Conservation (phyloP, 2,888 invertebrate species). For the Stenotaenia linearis region DNA sequence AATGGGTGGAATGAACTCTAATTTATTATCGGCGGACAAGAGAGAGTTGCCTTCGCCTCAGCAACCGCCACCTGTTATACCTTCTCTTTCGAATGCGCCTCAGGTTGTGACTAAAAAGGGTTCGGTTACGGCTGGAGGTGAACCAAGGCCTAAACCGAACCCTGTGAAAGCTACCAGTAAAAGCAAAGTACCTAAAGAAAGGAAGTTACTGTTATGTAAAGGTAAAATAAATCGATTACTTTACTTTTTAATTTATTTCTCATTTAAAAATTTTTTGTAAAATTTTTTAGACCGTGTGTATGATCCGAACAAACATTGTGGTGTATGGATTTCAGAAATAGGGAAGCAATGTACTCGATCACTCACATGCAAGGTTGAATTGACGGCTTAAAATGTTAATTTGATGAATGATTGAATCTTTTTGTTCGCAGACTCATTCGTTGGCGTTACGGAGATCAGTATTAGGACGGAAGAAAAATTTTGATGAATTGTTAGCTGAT, state of each 20-base stretch:
- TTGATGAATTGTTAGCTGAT: conserved; percentile 68
- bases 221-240: conserved; percentile 39
- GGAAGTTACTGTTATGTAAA: conserved; percentile 43
- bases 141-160: conserved; percentile 31
- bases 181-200: conserved; percentile 37
- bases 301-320: conserved; percentile 77
- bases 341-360: conserved; percentile 71
- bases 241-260: not conserved
- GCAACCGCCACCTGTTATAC: conserved; percentile 36
- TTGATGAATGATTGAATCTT: not conserved
- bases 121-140: not conserved
- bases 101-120: conserved; percentile 6
- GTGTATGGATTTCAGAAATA: conserved; percentile 61
- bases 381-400: not conserved
- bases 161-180: conserved; percentile 33
- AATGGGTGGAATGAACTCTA: not conserved
- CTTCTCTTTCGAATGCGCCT: not conserved
- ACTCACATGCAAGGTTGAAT: conserved; percentile 56
- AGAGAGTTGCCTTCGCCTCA: conserved; percentile 37
- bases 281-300: conserved; percentile 60
- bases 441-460: conserved; percentile 65
- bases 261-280: conserved; percentile 34
- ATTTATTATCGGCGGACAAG: conserved; percentile 33
- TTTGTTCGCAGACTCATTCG: conserved; percentile 52
- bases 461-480: conserved; percentile 63